Conservation (phyloP, 2,888 invertebrate genomes). For the Odontomyia ornata region DNA sequence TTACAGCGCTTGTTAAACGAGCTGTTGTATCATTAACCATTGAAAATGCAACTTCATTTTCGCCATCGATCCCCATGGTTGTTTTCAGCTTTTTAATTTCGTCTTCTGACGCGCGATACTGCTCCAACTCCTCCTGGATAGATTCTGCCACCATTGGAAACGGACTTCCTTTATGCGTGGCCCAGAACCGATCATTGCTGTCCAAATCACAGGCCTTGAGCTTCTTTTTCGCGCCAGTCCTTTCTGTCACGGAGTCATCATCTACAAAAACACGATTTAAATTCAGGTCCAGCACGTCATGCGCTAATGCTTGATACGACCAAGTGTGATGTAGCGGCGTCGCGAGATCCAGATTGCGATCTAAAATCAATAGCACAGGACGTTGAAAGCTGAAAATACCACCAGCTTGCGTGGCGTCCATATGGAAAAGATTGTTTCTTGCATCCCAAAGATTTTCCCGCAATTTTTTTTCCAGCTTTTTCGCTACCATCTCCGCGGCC, state of each 20-base stretch:
- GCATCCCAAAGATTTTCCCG: constrained; percentile 97
- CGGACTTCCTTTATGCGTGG: constrained; percentile 90
- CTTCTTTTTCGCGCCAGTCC: constrained; percentile 75
- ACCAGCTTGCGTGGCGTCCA: constrained; percentile 78
- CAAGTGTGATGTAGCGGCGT: constrained; percentile 99
- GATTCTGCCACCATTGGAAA: constrained; percentile 97
- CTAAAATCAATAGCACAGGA: constrained; percentile 90
- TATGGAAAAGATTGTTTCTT: constrained; percentile 93
- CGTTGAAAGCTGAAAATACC: constrained; percentile 88
- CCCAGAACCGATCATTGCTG: constrained; percentile 91
- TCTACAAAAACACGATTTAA: constrained; percentile 82
- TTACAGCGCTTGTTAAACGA: constrained; percentile 92
- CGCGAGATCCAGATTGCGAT: constrained; percentile 95
- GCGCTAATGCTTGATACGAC: constrained; percentile 98
- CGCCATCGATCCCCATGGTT: constrained; percentile 92
- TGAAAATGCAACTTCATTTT: constrained; percentile 84
- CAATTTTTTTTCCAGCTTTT: constrained; percentile 95
- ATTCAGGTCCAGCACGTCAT: constrained; percentile 93
- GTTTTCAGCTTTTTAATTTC: constrained; percentile 95
- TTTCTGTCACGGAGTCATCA: constrained; percentile 66
- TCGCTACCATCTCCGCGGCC: constrained; percentile 98
- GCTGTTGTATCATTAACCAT: constrained; percentile 94
- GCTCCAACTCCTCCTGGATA: constrained; percentile 97
- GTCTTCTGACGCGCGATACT: constrained; percentile 90
- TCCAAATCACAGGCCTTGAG: constrained; percentile 91